phyloP scores from a whole-genome alignment of 2,113 vertebrate species.

The Muntiacus reevesi region DNA sequence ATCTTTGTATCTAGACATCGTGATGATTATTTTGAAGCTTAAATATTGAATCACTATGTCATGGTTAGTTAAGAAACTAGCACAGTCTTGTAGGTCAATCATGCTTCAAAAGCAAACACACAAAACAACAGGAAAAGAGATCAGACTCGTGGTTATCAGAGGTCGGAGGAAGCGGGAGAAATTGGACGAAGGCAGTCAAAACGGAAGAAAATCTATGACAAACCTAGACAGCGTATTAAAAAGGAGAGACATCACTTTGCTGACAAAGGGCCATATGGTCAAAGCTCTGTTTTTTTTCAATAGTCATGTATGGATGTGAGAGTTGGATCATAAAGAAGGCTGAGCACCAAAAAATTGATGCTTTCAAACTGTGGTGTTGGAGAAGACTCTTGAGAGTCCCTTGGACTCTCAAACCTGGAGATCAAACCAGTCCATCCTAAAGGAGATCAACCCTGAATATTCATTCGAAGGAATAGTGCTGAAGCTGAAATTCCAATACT shows the following conservation, averaged over 20 bases:
- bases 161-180: not conserved
- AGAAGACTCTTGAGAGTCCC: not conserved
- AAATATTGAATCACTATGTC: not conserved
- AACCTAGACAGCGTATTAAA: not conserved
- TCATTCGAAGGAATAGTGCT: not conserved
- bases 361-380: not conserved
- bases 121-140: not conserved
- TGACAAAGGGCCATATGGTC: not conserved
- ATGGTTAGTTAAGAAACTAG: not conserved
- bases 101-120: not conserved
- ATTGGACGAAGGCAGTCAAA: not conserved
- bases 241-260: not conserved
- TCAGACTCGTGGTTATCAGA: not conserved
- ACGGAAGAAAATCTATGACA: not conserved
- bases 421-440: not conserved
- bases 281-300: not conserved
- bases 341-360: not conserved
- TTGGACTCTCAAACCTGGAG: not conserved
- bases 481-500: not conserved
- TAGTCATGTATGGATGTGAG: not conserved
- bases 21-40: not conserved
- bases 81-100: not conserved
- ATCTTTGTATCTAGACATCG: not conserved
- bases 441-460: not conserved
- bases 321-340: not conserved